A percentile compares a stretch with the other conserved stretches of the same genome.
These are phyloP conservation scores for Cetonia aurata DNA, from an alignment of 2,888 invertebrate species.

Conservation along the genomic window DNA sequence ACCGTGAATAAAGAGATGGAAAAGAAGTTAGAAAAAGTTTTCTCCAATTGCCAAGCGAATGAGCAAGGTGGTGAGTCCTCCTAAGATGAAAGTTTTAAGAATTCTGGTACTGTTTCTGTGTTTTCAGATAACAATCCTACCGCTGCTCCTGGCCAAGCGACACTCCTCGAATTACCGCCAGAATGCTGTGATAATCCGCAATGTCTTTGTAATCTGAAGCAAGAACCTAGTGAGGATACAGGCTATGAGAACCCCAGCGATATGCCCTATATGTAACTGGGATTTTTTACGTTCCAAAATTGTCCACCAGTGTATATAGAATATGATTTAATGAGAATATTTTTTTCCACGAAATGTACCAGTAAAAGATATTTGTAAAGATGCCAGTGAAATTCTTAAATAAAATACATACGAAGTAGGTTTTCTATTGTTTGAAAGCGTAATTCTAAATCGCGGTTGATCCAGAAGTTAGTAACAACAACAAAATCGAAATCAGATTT, in stretches of 20 bases:
- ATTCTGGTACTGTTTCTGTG: background rate
- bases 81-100: background rate
- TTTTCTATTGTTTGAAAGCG: too few relatives aligned
- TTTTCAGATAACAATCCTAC: slow-evolving; percentile 10
- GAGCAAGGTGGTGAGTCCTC: slow-evolving; percentile 11
- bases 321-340: background rate
- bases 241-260: slow-evolving; percentile 29
- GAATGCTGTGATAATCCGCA: slow-evolving; percentile 48
- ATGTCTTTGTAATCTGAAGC: slow-evolving; percentile 48
- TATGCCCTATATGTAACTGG: background rate
- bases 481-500: too few relatives aligned
- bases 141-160: background rate
- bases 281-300: background rate
- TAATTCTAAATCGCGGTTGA: too few relatives aligned
- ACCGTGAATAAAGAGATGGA: background rate
- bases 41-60: slow-evolving; percentile 1
- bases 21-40: slow-evolving; percentile 1
- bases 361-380: background rate
- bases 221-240: slow-evolving; percentile 43
- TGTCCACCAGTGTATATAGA: background rate
- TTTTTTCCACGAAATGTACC: background rate
- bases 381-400: too few relatives aligned
- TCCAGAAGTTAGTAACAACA: too few relatives aligned
- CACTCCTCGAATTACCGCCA: slow-evolving; percentile 6
- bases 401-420: too few relatives aligned